phyloP scores from a whole-genome alignment of 2,888 invertebrate species.

The Chloromyia formosa region DNA sequence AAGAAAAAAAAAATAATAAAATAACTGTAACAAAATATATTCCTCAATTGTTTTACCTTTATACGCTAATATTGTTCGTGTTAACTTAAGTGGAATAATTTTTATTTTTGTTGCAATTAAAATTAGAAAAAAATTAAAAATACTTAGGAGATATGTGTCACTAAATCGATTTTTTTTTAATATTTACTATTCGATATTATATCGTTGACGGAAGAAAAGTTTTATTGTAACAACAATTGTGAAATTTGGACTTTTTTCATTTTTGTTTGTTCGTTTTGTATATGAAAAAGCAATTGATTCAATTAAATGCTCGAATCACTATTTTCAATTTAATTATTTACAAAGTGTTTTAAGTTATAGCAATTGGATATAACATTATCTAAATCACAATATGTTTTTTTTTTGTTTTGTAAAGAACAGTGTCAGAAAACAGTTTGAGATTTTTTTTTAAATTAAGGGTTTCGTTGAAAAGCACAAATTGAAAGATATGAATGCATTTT shows the following conservation, averaged over 20 bases:
- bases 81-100: background rate
- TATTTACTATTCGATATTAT: too few species aligned
- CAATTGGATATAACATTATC: constrained; percentile 10
- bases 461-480: background rate
- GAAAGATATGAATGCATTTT: background rate
- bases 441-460: too few species aligned
- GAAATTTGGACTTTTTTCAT: background rate
- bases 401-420: background rate
- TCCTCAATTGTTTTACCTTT: constrained; percentile 9
- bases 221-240: too few species aligned
- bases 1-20: constrained; percentile 12
- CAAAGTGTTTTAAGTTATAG: background rate
- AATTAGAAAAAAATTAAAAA: background rate
- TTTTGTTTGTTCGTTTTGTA: constrained; percentile 2
- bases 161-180: too few species aligned
- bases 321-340: background rate
- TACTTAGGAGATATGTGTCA: too few species aligned
- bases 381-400: constrained; percentile 20
- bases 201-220: too few species aligned
- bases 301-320: background rate
- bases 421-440: too few species aligned
- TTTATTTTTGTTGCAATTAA: background rate
- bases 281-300: background rate
- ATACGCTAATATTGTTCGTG: background rate
- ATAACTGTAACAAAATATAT: constrained; percentile 1